A percentile compares a stretch with the other conserved stretches of the same genome.
Evolutionary conservation across 1,140 invertebrate species (phyloP).

Genomic region (Bombus difficillimus): DNA sequence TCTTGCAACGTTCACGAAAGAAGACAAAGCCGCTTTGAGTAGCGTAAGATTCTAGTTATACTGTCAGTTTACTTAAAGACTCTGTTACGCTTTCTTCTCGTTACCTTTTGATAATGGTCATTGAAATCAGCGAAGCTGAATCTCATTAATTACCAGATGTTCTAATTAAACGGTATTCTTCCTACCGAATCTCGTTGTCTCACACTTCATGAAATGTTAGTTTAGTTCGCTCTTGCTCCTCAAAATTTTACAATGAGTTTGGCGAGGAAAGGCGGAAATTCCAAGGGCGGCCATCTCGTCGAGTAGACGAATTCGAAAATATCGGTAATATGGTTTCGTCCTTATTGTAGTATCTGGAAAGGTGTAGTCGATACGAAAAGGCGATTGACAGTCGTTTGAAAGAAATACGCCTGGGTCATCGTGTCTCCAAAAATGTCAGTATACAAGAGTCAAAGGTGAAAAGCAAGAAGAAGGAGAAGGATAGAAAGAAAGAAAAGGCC

Average conservation of each 20-base stretch:
- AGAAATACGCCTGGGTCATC: slow-evolving; percentile 65
- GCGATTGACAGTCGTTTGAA: slow-evolving; percentile 71
- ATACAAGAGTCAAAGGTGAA: slow-evolving; percentile 31
- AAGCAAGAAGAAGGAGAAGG: slow-evolving; percentile 6
- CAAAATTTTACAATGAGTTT: neutral
- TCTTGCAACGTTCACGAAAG: slow-evolving; percentile 89
- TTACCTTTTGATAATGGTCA: neutral
- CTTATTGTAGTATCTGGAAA: slow-evolving; percentile 70
- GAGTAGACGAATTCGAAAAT: neutral
- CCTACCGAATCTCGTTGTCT: neutral
- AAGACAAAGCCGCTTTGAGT: slow-evolving; percentile 91
- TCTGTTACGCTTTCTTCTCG: neutral
- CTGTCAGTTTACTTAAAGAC: no score
- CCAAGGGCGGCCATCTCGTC: no score
- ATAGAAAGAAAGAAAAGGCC: neutral
- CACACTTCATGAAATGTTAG: neutral
- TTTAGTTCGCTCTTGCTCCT: neutral
- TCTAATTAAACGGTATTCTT: neutral
- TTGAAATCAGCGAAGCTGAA: neutral
- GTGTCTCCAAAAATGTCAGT: neutral
- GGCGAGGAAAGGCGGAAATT: no score
- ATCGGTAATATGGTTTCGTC: neutral
- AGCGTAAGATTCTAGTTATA: slow-evolving; percentile 83
- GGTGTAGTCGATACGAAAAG: slow-evolving; percentile 72
- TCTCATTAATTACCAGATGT: neutral